Conservation (phyloP, 2,113 vertebrate species). For the zebrafish (Danio rerio) region DNA sequence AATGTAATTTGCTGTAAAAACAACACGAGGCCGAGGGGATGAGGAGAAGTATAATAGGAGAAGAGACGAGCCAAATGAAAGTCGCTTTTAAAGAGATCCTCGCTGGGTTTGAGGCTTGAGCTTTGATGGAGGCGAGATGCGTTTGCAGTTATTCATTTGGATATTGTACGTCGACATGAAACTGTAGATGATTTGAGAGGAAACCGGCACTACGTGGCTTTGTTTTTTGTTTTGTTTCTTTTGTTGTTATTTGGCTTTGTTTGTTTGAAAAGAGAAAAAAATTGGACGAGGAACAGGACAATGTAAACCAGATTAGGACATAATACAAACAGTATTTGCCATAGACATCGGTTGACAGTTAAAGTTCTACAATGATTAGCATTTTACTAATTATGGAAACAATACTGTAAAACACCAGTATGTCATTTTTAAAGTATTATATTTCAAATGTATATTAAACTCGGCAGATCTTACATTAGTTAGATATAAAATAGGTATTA, state of each 20-base stretch:
- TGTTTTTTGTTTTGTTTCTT: no score
- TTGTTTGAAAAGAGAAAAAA: background rate
- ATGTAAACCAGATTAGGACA: no score
- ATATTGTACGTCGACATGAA: background rate
- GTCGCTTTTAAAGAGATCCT: background rate
- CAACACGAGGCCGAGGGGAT: constrained; percentile 23
- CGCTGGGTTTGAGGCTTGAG: background rate
- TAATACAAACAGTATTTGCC: no score
- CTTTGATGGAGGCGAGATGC: constrained; percentile 16
- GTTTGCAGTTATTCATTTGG: constrained; percentile 24
- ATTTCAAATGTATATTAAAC: no score
- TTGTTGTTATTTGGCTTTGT: background rate
- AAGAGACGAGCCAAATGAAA: constrained; percentile 10
- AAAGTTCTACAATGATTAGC: no score
- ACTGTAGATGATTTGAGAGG: background rate
- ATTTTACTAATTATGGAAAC: no score
- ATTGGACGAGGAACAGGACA: background rate
- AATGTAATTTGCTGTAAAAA: constrained; percentile 44
- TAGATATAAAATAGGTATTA: no score
- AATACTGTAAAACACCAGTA: no score
- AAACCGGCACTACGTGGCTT: background rate
- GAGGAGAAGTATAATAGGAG: constrained; percentile 21
- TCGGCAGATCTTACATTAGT: no score
- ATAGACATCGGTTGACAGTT: no score
- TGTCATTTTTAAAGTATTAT: no score